Conservation (phyloP, 1,140 invertebrate species). For the Mycetomoellerius zeteki region DNA sequence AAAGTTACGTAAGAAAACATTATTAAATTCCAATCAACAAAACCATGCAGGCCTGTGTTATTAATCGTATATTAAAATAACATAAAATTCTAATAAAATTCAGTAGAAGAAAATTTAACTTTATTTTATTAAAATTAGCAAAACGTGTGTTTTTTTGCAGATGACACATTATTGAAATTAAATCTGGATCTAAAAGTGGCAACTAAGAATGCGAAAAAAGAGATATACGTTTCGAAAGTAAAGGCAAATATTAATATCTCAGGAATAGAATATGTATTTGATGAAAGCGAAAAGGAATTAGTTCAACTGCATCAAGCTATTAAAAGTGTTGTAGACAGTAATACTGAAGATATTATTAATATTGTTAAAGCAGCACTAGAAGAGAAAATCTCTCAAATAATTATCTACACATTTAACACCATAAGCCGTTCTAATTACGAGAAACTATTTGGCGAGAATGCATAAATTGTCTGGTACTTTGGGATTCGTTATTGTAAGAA, state of each 20-base stretch:
- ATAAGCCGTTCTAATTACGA: neutral
- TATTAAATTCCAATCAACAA: too few species aligned
- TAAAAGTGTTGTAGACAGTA: slow-evolving; percentile 53
- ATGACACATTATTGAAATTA: slow-evolving; percentile 58
- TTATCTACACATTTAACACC: neutral
- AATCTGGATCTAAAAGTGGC: slow-evolving; percentile 31
- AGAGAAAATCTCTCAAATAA: neutral
- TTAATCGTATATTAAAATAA: neutral
- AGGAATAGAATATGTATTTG: slow-evolving; percentile 74
- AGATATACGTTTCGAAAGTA: slow-evolving; percentile 77
- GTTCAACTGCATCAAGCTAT: slow-evolving; percentile 58
- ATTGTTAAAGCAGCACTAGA: neutral
- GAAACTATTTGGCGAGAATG: neutral
- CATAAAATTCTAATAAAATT: neutral
- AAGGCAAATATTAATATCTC: slow-evolving; percentile 71
- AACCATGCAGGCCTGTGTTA: too few species aligned
- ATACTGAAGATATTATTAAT: neutral
- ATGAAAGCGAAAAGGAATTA: slow-evolving; percentile 40
- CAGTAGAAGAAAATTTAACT: neutral
- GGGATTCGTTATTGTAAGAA: neutral
- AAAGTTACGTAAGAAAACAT: too few species aligned
- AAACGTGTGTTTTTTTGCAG: slow-evolving; percentile 61
- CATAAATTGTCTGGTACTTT: neutral
- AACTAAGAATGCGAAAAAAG: slow-evolving; percentile 66
- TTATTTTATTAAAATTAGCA: neutral